Percentiles rank a stretch among this genome's conserved stretches.
These are phyloP conservation scores for Phoxinus dragarum DNA, from an alignment of 2,797 vertebrate species.

Conservation along the genomic window DNA sequence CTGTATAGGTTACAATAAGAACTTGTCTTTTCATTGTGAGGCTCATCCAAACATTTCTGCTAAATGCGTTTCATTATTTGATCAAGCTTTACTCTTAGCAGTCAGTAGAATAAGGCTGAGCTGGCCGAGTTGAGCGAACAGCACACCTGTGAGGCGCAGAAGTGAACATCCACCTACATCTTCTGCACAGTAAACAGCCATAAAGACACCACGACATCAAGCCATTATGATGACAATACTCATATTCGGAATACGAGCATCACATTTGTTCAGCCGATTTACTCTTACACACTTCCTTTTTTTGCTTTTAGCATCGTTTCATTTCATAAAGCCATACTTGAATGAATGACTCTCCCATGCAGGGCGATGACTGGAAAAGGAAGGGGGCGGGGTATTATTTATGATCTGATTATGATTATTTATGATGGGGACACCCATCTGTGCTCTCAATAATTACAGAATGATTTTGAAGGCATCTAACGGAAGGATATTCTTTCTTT, in stretches of 20 bases:
- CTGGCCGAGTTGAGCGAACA: slow-evolving; percentile 28
- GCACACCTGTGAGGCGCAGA: slow-evolving; percentile 42
- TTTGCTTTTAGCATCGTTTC: background rate
- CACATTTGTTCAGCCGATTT: background rate
- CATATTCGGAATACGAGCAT: background rate
- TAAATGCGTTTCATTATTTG: background rate
- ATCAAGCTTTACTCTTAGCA: background rate
- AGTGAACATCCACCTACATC: slow-evolving; percentile 19
- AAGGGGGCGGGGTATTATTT: slow-evolving; percentile 23
- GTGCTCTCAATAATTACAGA: slow-evolving; percentile 16
- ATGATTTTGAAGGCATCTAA: slow-evolving; percentile 28
- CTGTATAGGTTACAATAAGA: background rate
- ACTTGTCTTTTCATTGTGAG: background rate
- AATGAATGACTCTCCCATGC: slow-evolving; percentile 8
- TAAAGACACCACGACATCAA: background rate
- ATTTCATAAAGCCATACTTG: background rate
- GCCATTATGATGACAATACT: slow-evolving; percentile 24
- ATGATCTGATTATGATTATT: slow-evolving; percentile 44
- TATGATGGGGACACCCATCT: slow-evolving; percentile 27
- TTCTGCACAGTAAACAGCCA: background rate
- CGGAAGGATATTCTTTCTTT: background rate
- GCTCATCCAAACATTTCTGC: background rate
- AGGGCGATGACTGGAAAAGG: background rate
- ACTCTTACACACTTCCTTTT: background rate
- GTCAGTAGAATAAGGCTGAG: background rate